These are phyloP conservation scores for Chironomus striatipennis DNA, from an alignment of 1,140 invertebrate species.

Conservation along the genomic window DNA sequence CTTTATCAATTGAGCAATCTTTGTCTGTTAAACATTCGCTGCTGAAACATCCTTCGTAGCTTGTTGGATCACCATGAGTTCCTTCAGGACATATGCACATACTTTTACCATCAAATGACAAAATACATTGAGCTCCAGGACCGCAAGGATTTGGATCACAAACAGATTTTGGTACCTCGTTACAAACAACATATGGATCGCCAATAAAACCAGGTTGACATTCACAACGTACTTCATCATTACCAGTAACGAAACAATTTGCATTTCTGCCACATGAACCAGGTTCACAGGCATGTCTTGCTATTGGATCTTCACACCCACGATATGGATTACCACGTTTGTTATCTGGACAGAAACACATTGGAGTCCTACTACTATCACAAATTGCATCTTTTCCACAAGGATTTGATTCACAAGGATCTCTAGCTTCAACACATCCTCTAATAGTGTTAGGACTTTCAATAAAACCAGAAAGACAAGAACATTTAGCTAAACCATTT, in stretches of 20 bases:
- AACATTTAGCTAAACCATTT: conserved; percentile 82
- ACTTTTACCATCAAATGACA: conserved; percentile 55
- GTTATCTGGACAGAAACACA: conserved; percentile 69
- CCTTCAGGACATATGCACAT: conserved; percentile 66
- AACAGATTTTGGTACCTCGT: conserved; percentile 50
- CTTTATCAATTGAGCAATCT: conserved; percentile 59
- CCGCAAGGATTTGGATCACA: conserved; percentile 72
- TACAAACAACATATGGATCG: conserved; percentile 66
- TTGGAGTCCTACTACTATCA: conserved; percentile 63
- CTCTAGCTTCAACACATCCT: conserved; percentile 65
- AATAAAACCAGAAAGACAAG: conserved; percentile 69
- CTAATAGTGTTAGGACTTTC: conserved; percentile 81
- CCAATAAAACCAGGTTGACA: conserved; percentile 65
- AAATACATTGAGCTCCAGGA: conserved; percentile 58
- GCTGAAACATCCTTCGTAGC: conserved; percentile 56
- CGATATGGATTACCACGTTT: conserved; percentile 70
- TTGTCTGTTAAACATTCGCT: conserved; percentile 68
- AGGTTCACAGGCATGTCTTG: conserved; percentile 56
- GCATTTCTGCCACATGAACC: conserved; percentile 71
- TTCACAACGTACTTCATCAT: conserved; percentile 66
- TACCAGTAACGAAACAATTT: conserved; percentile 63
- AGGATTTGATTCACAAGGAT: conserved; percentile 72
- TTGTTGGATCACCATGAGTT: conserved; percentile 66
- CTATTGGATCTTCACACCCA: conserved; percentile 51
- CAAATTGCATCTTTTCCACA: conserved; percentile 72